phyloP scores from a whole-genome alignment of 1,140 invertebrate species.

The Drosophila varians region DNA sequence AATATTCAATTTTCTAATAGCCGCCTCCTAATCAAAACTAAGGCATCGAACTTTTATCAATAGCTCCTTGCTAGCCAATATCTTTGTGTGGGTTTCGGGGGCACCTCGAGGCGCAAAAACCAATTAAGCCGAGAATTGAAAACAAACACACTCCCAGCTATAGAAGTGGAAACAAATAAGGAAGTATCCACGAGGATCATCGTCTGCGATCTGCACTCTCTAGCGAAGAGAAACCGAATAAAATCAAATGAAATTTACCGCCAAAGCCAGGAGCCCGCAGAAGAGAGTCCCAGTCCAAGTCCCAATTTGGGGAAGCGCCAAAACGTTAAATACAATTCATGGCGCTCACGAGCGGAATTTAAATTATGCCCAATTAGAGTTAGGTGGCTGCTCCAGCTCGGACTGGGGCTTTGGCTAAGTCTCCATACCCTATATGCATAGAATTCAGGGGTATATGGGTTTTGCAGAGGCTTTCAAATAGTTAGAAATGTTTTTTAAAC shows the following conservation, averaged over 20 bases:
- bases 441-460: background rate
- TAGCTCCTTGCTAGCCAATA: constrained; percentile 9
- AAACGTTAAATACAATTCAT: constrained; percentile 82
- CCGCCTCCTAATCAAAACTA: constrained; percentile 75
- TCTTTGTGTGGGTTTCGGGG: constrained; percentile 27
- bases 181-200: constrained; percentile 63
- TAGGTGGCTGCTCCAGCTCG: constrained; percentile 59
- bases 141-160: constrained; percentile 34
- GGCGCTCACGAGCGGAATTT: constrained; percentile 80
- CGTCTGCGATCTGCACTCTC: constrained; percentile 43
- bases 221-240: constrained; percentile 57
- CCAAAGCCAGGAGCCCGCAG: constrained; percentile 30
- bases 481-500: too few species aligned
- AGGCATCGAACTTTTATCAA: constrained; percentile 63
- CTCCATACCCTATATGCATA: background rate
- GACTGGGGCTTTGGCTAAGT: constrained; percentile 27
- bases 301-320: constrained; percentile 76
- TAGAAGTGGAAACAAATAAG: constrained; percentile 63
- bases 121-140: constrained; percentile 65
- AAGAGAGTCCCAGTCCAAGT: constrained; percentile 25
- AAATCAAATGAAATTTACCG: constrained; percentile 81
- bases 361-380: constrained; percentile 82
- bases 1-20: constrained; percentile 80
- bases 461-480: background rate
- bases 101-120: constrained; percentile 68